phyloP scores from a whole-genome alignment of 2,888 invertebrate species.

The Hemaris fuciformis region DNA sequence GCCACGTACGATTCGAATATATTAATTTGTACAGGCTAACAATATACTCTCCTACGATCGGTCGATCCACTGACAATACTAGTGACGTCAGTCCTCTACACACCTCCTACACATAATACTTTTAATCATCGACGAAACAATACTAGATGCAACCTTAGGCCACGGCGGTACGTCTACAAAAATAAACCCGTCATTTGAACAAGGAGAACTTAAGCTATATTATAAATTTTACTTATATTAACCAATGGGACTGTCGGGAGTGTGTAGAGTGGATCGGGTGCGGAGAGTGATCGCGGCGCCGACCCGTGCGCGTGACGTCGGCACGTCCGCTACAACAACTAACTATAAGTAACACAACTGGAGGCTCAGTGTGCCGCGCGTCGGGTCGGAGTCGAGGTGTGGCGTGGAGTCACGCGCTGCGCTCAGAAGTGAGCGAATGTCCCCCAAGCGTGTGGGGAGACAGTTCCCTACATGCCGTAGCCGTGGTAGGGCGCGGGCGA shows the following conservation, averaged over 20 bases:
- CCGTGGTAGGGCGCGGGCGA: constrained; percentile 80
- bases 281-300: neutral
- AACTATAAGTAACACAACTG: neutral
- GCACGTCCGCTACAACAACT: neutral
- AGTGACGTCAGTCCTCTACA: neutral
- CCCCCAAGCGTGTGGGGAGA: constrained; percentile 38
- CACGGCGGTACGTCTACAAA: constrained; percentile 28
- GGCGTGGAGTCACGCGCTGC: neutral
- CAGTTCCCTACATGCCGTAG: constrained; percentile 76
- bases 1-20: constrained; percentile 60
- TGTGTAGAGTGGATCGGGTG: constrained; percentile 44
- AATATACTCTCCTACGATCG: constrained; percentile 33
- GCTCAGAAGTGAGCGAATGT: constrained; percentile 41
- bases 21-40: constrained; percentile 68
- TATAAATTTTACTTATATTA: constrained; percentile 34
- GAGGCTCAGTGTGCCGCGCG: neutral
- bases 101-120: constrained; percentile 15
- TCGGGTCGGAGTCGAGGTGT: constrained; percentile 1
- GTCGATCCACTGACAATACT: constrained; percentile 7
- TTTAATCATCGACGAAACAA: constrained; percentile 15
- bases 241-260: constrained; percentile 31
- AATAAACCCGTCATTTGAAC: constrained; percentile 25
- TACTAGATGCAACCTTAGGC: constrained; percentile 35
- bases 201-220: constrained; percentile 24
- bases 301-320: neutral